phyloP scores from a whole-genome alignment of 1,140 invertebrate species.

The Globodera rostochiensis region DNA sequence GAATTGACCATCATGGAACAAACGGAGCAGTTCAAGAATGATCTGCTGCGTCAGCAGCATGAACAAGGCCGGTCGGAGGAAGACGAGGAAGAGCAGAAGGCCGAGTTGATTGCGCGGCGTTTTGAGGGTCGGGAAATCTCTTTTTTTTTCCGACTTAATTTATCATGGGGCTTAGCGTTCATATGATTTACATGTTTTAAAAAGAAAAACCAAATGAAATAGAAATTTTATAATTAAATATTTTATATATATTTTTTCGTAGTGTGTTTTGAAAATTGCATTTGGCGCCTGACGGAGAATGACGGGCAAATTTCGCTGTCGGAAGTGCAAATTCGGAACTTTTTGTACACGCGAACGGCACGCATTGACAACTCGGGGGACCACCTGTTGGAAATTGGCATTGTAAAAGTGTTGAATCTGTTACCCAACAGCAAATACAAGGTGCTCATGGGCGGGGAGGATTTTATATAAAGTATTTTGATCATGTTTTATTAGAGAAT shows the following conservation, averaged over 20 bases:
- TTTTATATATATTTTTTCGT: background rate
- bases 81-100: slow-evolving; percentile 65
- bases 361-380: slow-evolving; percentile 95
- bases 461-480: too few relatives aligned
- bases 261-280: slow-evolving; percentile 97
- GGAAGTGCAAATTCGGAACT: slow-evolving; percentile 91
- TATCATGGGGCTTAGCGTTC: too few relatives aligned
- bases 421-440: slow-evolving; percentile 91
- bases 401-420: slow-evolving; percentile 89
- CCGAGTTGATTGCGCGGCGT: slow-evolving; percentile 77
- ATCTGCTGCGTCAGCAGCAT: slow-evolving; percentile 32
- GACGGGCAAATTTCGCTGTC: slow-evolving; percentile 96
- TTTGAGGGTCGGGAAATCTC: slow-evolving; percentile 73
- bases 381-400: slow-evolving; percentile 93
- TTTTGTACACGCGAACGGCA: slow-evolving; percentile 93
- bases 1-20: slow-evolving; percentile 67
- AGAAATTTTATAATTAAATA: background rate
- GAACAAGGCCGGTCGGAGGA: slow-evolving; percentile 11
- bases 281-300: slow-evolving; percentile 93
- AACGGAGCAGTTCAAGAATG: slow-evolving; percentile 70
- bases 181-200: too few relatives aligned
- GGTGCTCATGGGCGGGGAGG: slow-evolving; percentile 50
- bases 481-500: too few relatives aligned
- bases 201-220: background rate
- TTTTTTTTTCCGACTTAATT: too few relatives aligned